Conservation (phyloP, 2,113 vertebrate genomes). For the Oceanodroma tethys region DNA sequence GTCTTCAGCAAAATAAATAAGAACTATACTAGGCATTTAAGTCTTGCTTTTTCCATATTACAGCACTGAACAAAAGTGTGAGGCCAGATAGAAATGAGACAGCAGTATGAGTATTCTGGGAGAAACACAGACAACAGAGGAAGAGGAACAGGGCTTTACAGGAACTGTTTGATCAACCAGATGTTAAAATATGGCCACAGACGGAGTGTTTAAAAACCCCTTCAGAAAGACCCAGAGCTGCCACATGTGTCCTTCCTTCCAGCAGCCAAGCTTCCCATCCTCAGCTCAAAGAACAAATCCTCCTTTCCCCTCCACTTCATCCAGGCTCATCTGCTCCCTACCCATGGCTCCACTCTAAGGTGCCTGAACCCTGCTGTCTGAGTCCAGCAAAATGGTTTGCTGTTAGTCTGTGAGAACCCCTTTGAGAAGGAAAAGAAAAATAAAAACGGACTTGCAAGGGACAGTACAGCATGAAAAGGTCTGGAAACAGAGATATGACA, state of each 20-base stretch:
- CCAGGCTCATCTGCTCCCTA: not conserved
- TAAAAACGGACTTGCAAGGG: not conserved
- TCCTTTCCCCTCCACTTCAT: not conserved
- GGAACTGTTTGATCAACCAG: not conserved
- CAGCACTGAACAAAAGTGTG: not conserved
- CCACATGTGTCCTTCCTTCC: not conserved
- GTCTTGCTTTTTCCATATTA: not conserved
- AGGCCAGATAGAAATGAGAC: not conserved
- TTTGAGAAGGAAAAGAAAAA: not conserved
- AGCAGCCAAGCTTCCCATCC: not conserved
- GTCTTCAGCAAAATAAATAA: not conserved
- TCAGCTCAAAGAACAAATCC: not conserved
- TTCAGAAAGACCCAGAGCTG: not conserved
- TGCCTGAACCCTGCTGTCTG: not conserved
- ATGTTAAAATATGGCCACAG: not conserved
- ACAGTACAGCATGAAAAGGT: not conserved
- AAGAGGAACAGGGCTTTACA: not conserved
- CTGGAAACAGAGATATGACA: not conserved
- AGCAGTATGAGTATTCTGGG: not conserved
- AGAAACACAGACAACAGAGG: not conserved
- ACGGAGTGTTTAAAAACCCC: not conserved
- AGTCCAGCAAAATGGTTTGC: not conserved
- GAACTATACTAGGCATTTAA: not conserved
- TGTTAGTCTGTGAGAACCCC: not conserved
- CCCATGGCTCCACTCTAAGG: too few relatives aligned